Conservation (phyloP, 2,113 vertebrate species). For the Lethenteron reissneri region DNA sequence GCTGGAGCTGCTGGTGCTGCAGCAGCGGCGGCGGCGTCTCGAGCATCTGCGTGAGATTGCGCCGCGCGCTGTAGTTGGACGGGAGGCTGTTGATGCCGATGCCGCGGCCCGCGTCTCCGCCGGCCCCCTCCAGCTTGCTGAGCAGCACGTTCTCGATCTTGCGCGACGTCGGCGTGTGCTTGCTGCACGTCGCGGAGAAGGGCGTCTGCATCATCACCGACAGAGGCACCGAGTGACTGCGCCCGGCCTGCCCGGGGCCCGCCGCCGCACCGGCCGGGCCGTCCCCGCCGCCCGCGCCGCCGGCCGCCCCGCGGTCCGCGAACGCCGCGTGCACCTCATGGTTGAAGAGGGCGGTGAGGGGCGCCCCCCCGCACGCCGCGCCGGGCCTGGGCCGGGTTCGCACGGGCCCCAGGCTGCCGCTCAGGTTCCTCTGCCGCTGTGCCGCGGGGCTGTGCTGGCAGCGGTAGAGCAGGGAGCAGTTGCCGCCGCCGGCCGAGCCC, state of each 20-base stretch:
- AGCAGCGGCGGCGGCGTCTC: neutral
- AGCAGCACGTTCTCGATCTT: slow-evolving; percentile 1
- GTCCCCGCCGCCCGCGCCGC: neutral
- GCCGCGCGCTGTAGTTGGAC: slow-evolving; percentile 3
- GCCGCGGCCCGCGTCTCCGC: neutral
- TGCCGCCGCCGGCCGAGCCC: neutral
- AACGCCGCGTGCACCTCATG: slow-evolving; percentile 1
- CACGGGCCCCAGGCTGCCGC: neutral
- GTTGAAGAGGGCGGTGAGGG: neutral
- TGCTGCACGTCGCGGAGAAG: neutral
- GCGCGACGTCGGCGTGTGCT: neutral
- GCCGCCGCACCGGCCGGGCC: neutral
- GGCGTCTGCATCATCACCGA: neutral
- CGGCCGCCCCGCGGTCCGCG: neutral
- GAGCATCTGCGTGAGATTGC: neutral
- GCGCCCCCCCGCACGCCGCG: neutral
- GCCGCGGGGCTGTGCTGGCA: slow-evolving; percentile 1
- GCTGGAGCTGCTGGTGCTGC: too few species aligned
- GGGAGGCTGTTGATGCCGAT: slow-evolving; percentile 4
- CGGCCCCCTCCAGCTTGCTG: slow-evolving; percentile 4
- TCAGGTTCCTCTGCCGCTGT: slow-evolving; percentile 1
- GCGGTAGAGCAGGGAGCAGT: neutral
- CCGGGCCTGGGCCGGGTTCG: slow-evolving; percentile 2
- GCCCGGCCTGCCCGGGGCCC: neutral
- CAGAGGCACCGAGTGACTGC: neutral